Evolutionary conservation across 2,888 invertebrate species (phyloP), one percentile per base, ranked within the genome.

Genomic region (Uloborus plumipes): DNA sequence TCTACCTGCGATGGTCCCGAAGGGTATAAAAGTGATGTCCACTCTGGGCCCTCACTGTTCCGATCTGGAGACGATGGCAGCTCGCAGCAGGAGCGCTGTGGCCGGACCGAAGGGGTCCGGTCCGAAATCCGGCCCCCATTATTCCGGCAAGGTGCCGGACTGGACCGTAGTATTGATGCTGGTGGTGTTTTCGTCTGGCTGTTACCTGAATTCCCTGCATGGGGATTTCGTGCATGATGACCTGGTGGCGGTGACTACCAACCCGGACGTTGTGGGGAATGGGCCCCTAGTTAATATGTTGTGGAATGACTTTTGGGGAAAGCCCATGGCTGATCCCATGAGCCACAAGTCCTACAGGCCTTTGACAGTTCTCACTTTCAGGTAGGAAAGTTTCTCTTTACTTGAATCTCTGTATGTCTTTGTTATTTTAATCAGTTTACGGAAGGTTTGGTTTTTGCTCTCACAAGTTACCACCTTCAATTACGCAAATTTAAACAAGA

Each of bases 211-310:
- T 71, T 85, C 94, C 74, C 90, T 94, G 85, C 90, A 91, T 86
- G 94, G 94, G 65, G 94, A 95, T 88, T 95, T 95, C 88, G 95
- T 96, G 85, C 95, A 96, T 90, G 95, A 95, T 88, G 95, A 96
- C 89, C 92, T 95, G 86, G 94, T 94, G 81, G 95, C 95, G 53
- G 93, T 95, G 86, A 93, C 93, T 87, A 91, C 93, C 85, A 96
- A 95, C 89, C 92, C 92, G 88, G 95, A 96, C 89, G 95, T 95
- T 85, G 91, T 92, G 69, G 94, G 93, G 0, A 90, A 91, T 71
- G 93, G 92, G 84, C 90, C 92, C 49, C 88, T 94, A 86, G 88
- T 90, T 84, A 91, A 91, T 87, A 90, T 94, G 87, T 92, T 94
- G 87, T 90, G 90, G 87, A 93, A 95, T 88, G 96, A 96, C 89